Conservation (phyloP, 23 tunicate genomes). For the Ciona savignyi region DNA sequence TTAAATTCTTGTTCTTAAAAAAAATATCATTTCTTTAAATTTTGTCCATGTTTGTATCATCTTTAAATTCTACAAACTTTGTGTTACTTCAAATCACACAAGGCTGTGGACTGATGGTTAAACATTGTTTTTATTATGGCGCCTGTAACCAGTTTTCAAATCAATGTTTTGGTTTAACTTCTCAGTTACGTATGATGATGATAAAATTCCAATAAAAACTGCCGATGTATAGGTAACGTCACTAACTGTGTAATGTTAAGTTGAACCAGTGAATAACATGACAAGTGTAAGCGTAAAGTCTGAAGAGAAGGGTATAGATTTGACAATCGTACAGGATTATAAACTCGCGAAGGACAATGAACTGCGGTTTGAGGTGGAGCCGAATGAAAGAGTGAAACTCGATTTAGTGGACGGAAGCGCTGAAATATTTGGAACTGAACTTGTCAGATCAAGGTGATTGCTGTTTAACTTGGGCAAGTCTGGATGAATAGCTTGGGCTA, state of each 20-base stretch:
- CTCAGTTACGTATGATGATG: no score
- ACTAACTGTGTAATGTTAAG: no score
- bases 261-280: no score
- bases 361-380: constrained; percentile 89
- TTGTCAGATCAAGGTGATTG: constrained; percentile 48
- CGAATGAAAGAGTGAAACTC: constrained; percentile 62
- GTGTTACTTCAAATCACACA: not conserved
- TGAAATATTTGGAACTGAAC: constrained; percentile 90
- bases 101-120: not conserved
- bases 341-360: constrained; percentile 74
- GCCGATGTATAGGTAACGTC: no score
- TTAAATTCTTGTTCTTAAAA: no score
- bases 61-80: not conserved
- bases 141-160: not conserved
- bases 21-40: not conserved
- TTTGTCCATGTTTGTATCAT: not conserved
- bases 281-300: no score
- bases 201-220: no score
- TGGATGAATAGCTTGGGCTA: no score
- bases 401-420: constrained; percentile 88
- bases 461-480: not conserved
- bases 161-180: not conserved
- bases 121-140: not conserved
- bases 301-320: constrained; percentile 61
- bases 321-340: constrained; percentile 30